Conservation (phyloP, 2,113 vertebrate species). For the Chloroceryle aenea region DNA sequence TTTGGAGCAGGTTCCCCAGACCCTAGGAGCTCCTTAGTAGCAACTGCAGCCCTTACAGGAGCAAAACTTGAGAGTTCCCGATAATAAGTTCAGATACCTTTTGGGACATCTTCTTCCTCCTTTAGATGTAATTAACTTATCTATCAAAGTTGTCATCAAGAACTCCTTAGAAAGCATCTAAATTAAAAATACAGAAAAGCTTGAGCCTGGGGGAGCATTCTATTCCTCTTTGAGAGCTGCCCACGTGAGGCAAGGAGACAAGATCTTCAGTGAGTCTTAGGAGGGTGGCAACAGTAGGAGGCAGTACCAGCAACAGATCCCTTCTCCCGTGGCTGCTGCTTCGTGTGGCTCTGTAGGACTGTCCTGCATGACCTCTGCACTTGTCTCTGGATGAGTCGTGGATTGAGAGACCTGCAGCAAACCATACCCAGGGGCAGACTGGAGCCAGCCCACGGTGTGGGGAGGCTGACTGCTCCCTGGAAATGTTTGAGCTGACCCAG, state of each 20-base stretch:
- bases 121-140: background rate
- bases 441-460: background rate
- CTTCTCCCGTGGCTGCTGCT: background rate
- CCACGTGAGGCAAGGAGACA: accelerated
- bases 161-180: background rate
- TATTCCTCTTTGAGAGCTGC: background rate
- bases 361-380: background rate
- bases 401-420: background rate
- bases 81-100: background rate
- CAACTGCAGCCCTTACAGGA: background rate
- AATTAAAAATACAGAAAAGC: background rate
- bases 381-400: background rate
- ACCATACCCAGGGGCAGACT: background rate
- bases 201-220: background rate
- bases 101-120: background rate
- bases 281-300: background rate
- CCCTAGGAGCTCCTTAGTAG: background rate
- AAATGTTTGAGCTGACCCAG: background rate
- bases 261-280: background rate
- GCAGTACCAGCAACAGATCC: background rate
- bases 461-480: background rate
- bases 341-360: background rate
- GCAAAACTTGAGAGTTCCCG: background rate
- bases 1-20: background rate
- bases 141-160: background rate